phyloP scores from a whole-genome alignment of 2,888 invertebrate genomes.

The Athalia cordata region DNA sequence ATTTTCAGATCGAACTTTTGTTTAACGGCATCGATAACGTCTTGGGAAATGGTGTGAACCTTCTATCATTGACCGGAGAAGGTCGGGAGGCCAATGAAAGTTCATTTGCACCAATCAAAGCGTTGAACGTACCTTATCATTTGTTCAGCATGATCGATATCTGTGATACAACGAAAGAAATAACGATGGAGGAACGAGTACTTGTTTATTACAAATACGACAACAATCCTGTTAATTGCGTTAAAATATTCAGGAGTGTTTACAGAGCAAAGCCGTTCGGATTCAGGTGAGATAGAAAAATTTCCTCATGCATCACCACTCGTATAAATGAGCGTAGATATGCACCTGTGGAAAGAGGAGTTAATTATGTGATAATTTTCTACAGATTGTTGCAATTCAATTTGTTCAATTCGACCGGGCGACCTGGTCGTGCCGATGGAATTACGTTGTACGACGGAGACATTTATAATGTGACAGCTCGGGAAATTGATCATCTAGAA shows the following conservation, averaged over 20 bases:
- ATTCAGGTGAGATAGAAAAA: conserved; percentile 76
- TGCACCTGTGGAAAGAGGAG: no score
- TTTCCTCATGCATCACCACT: not conserved
- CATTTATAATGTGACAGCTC: conserved; percentile 89
- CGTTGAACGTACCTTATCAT: conserved; percentile 90
- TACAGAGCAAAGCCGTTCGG: conserved; percentile 92
- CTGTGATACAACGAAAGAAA: conserved; percentile 95
- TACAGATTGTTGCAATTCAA: conserved; percentile 90
- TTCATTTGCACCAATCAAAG: conserved; percentile 90
- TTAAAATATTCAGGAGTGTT: conserved; percentile 95
- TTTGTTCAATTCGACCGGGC: conserved; percentile 90
- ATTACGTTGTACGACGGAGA: conserved; percentile 94
- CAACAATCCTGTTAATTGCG: conserved; percentile 96
- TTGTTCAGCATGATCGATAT: conserved; percentile 96
- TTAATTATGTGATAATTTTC: no score
- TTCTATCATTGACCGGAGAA: conserved; percentile 94
- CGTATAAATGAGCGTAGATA: not conserved
- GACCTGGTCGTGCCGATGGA: conserved; percentile 88
- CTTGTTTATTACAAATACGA: conserved; percentile 97
- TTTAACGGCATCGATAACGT: conserved; percentile 86
- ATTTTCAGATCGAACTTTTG: conserved; percentile 78
- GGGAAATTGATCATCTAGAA: conserved; percentile 82
- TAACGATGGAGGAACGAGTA: conserved; percentile 91
- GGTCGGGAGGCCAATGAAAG: conserved; percentile 90
- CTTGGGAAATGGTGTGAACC: conserved; percentile 92